These are phyloP conservation scores for Manduca sexta DNA, from an alignment of 1,140 invertebrate species.

Conservation along the genomic window DNA sequence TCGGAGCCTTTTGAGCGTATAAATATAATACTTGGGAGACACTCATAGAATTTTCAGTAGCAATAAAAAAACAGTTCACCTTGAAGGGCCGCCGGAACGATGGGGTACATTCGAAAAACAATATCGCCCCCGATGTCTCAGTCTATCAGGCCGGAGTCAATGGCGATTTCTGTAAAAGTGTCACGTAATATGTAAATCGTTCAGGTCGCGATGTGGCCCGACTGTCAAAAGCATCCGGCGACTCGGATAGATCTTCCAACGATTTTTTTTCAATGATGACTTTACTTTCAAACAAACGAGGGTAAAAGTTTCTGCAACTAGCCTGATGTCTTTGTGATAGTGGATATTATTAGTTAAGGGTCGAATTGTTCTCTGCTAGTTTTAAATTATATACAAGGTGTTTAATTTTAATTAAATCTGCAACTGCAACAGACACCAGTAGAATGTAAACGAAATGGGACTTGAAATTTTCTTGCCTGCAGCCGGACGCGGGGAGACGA, in stretches of 20 bases:
- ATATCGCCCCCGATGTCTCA: constrained; percentile 63
- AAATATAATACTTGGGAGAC: constrained; percentile 15
- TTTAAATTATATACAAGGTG: too few relatives aligned
- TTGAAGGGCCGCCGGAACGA: constrained; percentile 33
- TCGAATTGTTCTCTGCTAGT: too few relatives aligned
- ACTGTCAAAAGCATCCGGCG: constrained; percentile 61
- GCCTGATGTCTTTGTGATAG: not conserved
- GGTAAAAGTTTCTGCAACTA: constrained; percentile 20
- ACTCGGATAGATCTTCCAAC: constrained; percentile 39
- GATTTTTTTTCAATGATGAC: constrained; percentile 55
- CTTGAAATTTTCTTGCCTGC: not conserved
- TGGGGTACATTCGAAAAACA: constrained; percentile 59
- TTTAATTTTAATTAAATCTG: too few relatives aligned
- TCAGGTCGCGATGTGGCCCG: constrained; percentile 66
- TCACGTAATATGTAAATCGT: constrained; percentile 73
- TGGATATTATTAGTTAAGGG: not conserved
- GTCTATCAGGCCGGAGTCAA: constrained; percentile 63
- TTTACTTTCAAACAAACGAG: constrained; percentile 37
- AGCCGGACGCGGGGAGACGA: not conserved
- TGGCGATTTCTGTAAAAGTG: constrained; percentile 62
- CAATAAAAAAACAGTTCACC: constrained; percentile 53
- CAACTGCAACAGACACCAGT: not conserved
- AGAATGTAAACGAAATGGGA: not conserved
- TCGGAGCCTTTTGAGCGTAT: not conserved
- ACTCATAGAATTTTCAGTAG: constrained; percentile 44